Base-by-base conservation (phyloP, 2,888 invertebrate species). In the Drosophila yooni region DNA sequence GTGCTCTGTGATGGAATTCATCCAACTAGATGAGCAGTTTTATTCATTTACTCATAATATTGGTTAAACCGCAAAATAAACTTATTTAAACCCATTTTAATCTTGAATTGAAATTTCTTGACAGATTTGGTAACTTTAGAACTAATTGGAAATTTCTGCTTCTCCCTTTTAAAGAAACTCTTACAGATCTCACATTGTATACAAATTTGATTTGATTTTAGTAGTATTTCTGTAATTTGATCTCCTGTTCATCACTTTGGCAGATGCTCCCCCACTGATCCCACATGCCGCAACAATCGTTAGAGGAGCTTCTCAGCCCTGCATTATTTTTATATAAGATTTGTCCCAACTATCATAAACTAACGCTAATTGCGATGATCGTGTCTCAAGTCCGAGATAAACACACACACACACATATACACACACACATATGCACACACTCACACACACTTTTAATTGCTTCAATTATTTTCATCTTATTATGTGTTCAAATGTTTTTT, bases 401-500 rank as follows among this genome's bases (percentile, higher is more conserved):
- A 60, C 34, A 48, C 48, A 40, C 21, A 46, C 43, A 21, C 46
- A 63, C 34, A 46, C 34, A 27, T 46, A 63, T 38, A 43, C 56
- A 15, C 51, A 63, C 57, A 33, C 61, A 65, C 48, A 59, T 27
- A 50, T 48, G 36, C 38, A 62, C 18, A 25, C 50, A 27, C 21
- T 21, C n/a, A 34, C 43, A 33, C 52, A 46, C 40, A 52, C 59
- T 38, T 29, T 73, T 88, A 90, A 88, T 90, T 89, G 90, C 88
- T 79, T 89, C 87, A 88, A 88, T 88, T 90, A 88, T 87, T 87
- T 88, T 88, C 76, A 81, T 84, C 90, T 88, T 88, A 88, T 86
- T 86, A 88, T 88, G 87, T 83, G 90, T 77, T 88, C 85, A 87
- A 88, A 75, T 79, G 83, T 79, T 82, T 86, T 86, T 85, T 89